Evolutionary conservation across 2,888 invertebrate genomes (phyloP).

Genomic region (Drosophila barbarae): DNA sequence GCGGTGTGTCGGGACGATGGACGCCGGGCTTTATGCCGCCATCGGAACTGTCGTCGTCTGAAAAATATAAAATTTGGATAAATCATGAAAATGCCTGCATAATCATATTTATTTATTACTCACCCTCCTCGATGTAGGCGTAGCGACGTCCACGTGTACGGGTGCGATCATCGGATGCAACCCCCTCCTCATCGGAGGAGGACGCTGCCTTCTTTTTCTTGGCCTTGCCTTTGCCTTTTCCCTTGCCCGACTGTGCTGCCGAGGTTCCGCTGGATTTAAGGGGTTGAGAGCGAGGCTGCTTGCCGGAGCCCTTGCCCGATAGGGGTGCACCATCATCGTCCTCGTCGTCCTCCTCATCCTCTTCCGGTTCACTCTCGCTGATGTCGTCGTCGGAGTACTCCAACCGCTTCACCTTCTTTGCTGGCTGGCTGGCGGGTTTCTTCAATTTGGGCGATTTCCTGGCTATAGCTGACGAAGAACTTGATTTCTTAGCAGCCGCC

Average conservation of each 20-base stretch:
- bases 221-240: conserved; percentile 62
- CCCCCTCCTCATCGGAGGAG: conserved; percentile 85
- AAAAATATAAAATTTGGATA: too few species aligned
- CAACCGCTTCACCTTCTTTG: conserved; percentile 71
- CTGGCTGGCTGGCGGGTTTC: conserved; percentile 37
- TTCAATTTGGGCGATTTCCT: conserved; percentile 75
- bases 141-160: conserved; percentile 79
- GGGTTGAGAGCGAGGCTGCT: conserved; percentile 76
- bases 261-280: conserved; percentile 81
- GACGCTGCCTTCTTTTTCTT: conserved; percentile 64
- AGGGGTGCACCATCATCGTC: conserved; percentile 75
- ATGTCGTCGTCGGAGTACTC: conserved; percentile 77
- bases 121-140: conserved; percentile 78
- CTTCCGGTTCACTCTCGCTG: conserved; percentile 84
- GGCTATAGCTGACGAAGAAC: conserved; percentile 43
- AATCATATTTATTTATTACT: not conserved
- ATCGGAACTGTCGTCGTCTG: conserved; percentile 79
- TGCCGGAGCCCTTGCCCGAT: conserved; percentile 74
- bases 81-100: not conserved
- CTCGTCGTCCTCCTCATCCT: conserved; percentile 81
- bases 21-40: conserved; percentile 80
- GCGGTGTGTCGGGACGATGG: conserved; percentile 79
- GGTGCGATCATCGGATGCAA: conserved; percentile 81
- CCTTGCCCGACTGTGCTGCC: conserved; percentile 34
- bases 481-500: conserved; percentile 57